Base-by-base conservation (phyloP, 2,113 vertebrate genomes). In the Conger conger region DNA sequence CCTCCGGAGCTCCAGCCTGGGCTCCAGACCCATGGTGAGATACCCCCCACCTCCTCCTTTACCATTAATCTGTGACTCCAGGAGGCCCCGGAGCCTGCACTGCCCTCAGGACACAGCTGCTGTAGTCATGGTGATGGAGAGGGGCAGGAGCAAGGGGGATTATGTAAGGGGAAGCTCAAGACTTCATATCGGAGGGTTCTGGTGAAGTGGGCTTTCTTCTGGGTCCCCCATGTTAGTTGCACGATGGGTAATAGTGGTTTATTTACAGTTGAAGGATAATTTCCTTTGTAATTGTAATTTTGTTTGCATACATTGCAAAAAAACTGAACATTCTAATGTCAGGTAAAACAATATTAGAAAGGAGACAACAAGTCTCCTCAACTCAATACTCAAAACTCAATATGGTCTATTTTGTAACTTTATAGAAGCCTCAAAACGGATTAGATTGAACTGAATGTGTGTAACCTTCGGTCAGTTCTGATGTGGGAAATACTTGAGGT, bases 1-100 rank as follows among this genome's bases (percentile, higher is more conserved):
- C 0, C 87, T 99, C 79, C 94, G 98, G 63, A 97, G 94, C 89
- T 97, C 96, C 85, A 99, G 96, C 87, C 92, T 99, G 87, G 98
- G 97, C 0, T 94, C 96, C 8, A 94, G 97, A 90, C 95, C 97
- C 20, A 91, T 97, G 97, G 98, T 99, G 95, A 92, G 92, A 73
- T 68, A 86, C 23, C 33, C 42, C 13, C 8, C 54, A 42, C 50
- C 35, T 13, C 35, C 50, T 16, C 76, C 76, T 35, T 53, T 79
- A 7, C 76, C 76, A 27, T 33, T 30, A 73, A 7, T 33, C 27
- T 33, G 27, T 27, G 1, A 33, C 20, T 63, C 20, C 57, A 27
- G 18, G 57, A 63, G 20, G 57, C 7, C 57, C 68, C 30, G n/a
- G 4, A 9, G 9, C 33, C 6, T 33, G 68, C n/a, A 0, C 8